phyloP scores from a whole-genome alignment of 1,140 invertebrate species.

The Drosophila pandora region DNA sequence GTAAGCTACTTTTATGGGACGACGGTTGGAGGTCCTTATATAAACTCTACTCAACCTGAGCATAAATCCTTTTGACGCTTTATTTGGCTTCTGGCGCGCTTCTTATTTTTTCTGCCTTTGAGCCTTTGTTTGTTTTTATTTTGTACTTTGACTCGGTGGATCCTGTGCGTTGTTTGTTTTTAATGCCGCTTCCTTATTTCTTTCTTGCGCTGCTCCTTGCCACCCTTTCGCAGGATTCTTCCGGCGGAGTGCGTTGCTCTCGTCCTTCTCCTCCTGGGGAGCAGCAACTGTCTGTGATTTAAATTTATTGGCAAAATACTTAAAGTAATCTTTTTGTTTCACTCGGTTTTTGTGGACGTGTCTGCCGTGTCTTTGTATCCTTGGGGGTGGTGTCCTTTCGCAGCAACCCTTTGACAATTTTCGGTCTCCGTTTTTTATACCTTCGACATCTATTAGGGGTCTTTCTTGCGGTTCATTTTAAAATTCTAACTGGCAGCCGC shows the following conservation, averaged over 20 bases:
- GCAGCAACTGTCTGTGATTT: slow-evolving; percentile 67
- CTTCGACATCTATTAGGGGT: slow-evolving; percentile 57
- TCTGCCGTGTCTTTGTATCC: neutral
- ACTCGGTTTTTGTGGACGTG: slow-evolving; percentile 20
- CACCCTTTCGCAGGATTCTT: neutral
- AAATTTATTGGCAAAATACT: slow-evolving; percentile 83
- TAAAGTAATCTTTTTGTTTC: slow-evolving; percentile 71
- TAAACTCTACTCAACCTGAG: slow-evolving; percentile 35
- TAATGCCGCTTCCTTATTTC: slow-evolving; percentile 24
- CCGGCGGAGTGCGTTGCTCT: neutral
- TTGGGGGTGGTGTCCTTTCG: slow-evolving; percentile 8
- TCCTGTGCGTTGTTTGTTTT: slow-evolving; percentile 48
- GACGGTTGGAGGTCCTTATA: neutral
- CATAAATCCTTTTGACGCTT: slow-evolving; percentile 79
- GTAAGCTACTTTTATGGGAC: slow-evolving; percentile 30
- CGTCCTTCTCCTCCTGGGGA: neutral
- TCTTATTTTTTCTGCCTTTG: slow-evolving; percentile 4
- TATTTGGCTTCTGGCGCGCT: slow-evolving; percentile 69
- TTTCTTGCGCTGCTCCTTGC: slow-evolving; percentile 8
- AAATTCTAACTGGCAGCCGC: slow-evolving; percentile 56
- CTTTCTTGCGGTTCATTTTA: slow-evolving; percentile 54
- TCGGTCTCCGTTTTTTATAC: slow-evolving; percentile 36
- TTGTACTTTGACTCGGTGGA: slow-evolving; percentile 24
- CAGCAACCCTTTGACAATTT: slow-evolving; percentile 70
- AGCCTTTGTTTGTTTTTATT: slow-evolving; percentile 49